Conservation (phyloP, 2,113 vertebrate species). For the Podarcis raffonei region DNA sequence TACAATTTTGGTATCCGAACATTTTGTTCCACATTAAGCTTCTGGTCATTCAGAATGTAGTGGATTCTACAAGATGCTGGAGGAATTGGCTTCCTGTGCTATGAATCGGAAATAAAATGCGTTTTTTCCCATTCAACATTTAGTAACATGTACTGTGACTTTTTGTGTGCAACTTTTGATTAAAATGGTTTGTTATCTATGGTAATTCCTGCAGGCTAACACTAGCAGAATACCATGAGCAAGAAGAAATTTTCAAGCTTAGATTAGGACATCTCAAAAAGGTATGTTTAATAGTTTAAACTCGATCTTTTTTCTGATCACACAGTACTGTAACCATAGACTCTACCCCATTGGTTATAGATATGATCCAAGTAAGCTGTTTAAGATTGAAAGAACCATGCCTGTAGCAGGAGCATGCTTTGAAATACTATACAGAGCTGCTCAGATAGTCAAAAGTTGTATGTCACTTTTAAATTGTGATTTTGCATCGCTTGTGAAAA, state of each 20-base stretch:
- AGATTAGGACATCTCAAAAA: conserved; percentile 98
- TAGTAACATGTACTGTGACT: neutral
- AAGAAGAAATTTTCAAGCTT: conserved; percentile 99
- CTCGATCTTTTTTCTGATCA: neutral
- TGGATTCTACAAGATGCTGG: neutral
- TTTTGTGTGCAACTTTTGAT: conserved; percentile 3
- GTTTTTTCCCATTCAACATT: neutral
- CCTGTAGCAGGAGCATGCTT: neutral
- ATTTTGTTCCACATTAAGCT: neutral
- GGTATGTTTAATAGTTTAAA: conserved; percentile 74
- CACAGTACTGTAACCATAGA: neutral
- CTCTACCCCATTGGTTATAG: neutral
- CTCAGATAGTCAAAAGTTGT: too few relatives aligned
- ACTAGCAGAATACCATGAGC: conserved; percentile 97
- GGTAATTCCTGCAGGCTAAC: conserved; percentile 85
- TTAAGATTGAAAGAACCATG: neutral
- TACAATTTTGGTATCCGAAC: neutral
- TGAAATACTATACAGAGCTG: neutral
- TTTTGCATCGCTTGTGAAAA: neutral
- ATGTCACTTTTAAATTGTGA: too few relatives aligned
- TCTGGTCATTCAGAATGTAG: neutral
- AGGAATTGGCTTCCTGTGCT: neutral
- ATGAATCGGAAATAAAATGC: conserved; percentile 8
- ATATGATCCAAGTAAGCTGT: neutral
- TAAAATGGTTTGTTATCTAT: conserved; percentile 16